These are phyloP conservation scores for Chloroclystis v-ata DNA, from an alignment of 2,888 invertebrate species.

Conservation along the genomic window DNA sequence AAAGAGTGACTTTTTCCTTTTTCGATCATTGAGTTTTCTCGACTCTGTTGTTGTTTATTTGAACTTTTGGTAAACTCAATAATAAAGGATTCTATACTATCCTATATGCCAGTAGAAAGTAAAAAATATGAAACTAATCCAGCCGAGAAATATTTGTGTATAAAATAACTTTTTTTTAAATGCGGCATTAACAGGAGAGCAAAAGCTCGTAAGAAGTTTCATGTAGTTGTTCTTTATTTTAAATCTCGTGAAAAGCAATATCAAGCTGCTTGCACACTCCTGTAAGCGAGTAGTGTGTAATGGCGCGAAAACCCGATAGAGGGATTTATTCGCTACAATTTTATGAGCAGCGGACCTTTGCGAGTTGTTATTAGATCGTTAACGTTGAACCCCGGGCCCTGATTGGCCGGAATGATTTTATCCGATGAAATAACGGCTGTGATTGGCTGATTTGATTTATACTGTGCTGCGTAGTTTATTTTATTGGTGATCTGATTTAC, in stretches of 20 bases:
- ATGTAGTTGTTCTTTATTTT: no score
- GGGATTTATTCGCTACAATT: slow-evolving; percentile 27
- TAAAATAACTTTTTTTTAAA: no score
- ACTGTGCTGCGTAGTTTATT: slow-evolving; percentile 2
- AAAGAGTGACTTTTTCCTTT: no score
- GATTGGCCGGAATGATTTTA: slow-evolving; percentile 20
- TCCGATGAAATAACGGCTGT: slow-evolving; percentile 7
- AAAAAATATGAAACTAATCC: no score
- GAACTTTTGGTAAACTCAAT: no score
- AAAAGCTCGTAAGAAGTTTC: no score
- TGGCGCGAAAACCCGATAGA: slow-evolving; percentile 29
- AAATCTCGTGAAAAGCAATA: background rate
- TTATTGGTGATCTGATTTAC: slow-evolving; percentile 3
- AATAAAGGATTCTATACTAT: no score
- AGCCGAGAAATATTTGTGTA: no score
- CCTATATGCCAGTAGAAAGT: no score
- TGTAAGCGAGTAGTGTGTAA: slow-evolving; percentile 23
- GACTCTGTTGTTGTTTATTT: no score
- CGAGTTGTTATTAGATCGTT: slow-evolving; percentile 23
- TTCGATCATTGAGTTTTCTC: no score
- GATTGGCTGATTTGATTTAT: slow-evolving; percentile 21
- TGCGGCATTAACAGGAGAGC: no score
- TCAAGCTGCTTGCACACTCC: slow-evolving; percentile 3
- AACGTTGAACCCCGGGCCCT: slow-evolving; percentile 14
- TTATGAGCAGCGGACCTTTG: slow-evolving; percentile 23